A percentile compares a stretch with the other conserved stretches of the same genome.
phyloP scores from a whole-genome alignment of 2,113 vertebrate species.

The Triplophysa siluroides region DNA sequence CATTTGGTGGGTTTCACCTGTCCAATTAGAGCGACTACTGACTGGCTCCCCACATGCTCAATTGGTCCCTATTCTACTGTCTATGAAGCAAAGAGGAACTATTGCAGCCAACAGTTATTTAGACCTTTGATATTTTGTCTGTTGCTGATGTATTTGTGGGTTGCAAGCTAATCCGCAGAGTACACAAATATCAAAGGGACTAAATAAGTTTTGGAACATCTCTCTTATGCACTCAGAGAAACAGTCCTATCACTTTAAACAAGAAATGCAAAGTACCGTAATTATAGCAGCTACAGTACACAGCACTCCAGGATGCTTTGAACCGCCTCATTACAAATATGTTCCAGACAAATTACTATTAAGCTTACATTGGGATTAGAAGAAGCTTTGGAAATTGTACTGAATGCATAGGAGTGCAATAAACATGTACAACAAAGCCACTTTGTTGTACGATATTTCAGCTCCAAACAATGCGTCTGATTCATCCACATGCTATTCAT shows the following conservation, averaged over 20 bases:
- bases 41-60: background rate
- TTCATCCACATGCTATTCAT: too few relatives aligned
- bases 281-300: slow-evolving; percentile 28
- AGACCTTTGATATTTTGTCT: slow-evolving; percentile 12
- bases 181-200: background rate
- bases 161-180: background rate
- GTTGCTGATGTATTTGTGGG: background rate
- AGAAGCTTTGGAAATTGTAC: background rate
- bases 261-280: slow-evolving; percentile 11
- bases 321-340: slow-evolving; percentile 26
- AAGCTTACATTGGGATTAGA: slow-evolving; percentile 1
- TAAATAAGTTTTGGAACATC: background rate
- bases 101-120: too few relatives aligned
- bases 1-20: background rate
- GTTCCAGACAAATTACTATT: slow-evolving; percentile 6
- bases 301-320: slow-evolving; percentile 19
- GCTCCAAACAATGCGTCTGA: too few relatives aligned
- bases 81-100: background rate
- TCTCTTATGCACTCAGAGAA: background rate
- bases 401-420: background rate
- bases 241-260: slow-evolving; percentile 11
- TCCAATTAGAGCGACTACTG: slow-evolving; percentile 33
- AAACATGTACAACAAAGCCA: too few relatives aligned
- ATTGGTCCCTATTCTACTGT: slow-evolving; percentile 1
- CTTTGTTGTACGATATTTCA: too few relatives aligned